Base-by-base conservation (phyloP, 1,140 invertebrate species). In the Drosophila lowei region DNA sequence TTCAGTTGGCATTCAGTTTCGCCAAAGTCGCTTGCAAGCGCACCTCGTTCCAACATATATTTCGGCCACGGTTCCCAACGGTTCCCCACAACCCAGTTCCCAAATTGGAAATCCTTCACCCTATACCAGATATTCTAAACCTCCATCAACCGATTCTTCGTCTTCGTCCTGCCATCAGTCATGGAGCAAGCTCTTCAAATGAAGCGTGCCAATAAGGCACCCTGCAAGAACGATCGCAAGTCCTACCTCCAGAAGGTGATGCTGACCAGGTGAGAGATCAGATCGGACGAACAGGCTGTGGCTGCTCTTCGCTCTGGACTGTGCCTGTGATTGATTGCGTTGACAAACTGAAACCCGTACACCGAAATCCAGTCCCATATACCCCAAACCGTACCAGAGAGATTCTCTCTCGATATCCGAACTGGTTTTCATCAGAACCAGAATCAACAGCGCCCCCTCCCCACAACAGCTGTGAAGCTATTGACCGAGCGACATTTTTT, bases 201-300 rank as follows among this genome's bases (percentile, higher is more conserved):
- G 58, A 90, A 89, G 47, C 90, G 78, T 47, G 77, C 78, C 62
- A 77, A 79, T 44, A 91, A 91, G 68, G 62, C 65, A 56, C 90
- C 89, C 54, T 91, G 90, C 68, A 91, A 91, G 77, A 91, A 91
- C 74, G 90, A 91, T 77, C 90, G 90, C 48, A 91, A 91, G 70
- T 68, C 84, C 21, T 81, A 85, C 58, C 76, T 91, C 53, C 90
- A 91, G 61, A 81, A 86, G 71, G 84, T 89, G 67, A 88, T 88
- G 80, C 60, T 90, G 62, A 90, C 90, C 66, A 91, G 90, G 90
- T 91, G 90, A 90, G 73, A 43, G 30, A 38, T 58, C 43, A 16
- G 13, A 48, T 15, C 21, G 28, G 47, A 2, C 2, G 8, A 38
- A 6, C 28, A 30, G 28, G 6, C 28, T 30, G 28, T 30, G 28